These are phyloP conservation scores for Rhaphigaster nebulosa DNA, from an alignment of 2,888 invertebrate genomes.

Conservation along the genomic window DNA sequence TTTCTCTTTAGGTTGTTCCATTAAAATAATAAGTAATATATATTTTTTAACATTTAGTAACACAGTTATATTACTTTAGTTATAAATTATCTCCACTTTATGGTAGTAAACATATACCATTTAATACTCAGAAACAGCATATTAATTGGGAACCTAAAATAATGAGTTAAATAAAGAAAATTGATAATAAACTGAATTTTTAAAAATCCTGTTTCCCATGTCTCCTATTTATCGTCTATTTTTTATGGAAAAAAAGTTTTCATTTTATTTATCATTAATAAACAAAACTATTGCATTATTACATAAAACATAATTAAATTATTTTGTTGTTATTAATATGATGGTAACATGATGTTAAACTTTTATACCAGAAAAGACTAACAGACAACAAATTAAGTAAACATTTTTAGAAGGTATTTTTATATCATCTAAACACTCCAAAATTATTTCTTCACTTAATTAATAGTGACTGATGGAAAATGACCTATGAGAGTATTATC, in stretches of 20 bases:
- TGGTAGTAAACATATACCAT: not conserved
- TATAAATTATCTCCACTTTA: not conserved
- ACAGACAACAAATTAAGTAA: not conserved
- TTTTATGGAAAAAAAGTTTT: not conserved
- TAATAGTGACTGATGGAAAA: not conserved
- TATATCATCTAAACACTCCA: not conserved
- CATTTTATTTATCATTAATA: not conserved
- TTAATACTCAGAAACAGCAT: not conserved
- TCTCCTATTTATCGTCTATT: not conserved
- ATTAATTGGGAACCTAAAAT: not conserved
- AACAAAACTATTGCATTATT: not conserved
- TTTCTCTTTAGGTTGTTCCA: not conserved
- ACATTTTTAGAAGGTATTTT: not conserved
- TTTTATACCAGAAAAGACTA: not conserved
- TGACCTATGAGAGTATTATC: not conserved
- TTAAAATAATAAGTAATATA: not conserved
- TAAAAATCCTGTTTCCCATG: not conserved
- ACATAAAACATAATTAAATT: not conserved
- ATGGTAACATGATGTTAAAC: not conserved
- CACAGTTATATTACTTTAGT: not conserved
- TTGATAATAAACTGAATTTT: not conserved
- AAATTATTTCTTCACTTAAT: not conserved
- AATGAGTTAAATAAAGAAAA: not conserved
- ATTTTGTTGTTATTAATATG: not conserved
- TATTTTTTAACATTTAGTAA: not conserved